Base-by-base conservation (phyloP, 1,140 invertebrate species). In the Gonatopus flavifemur region DNA sequence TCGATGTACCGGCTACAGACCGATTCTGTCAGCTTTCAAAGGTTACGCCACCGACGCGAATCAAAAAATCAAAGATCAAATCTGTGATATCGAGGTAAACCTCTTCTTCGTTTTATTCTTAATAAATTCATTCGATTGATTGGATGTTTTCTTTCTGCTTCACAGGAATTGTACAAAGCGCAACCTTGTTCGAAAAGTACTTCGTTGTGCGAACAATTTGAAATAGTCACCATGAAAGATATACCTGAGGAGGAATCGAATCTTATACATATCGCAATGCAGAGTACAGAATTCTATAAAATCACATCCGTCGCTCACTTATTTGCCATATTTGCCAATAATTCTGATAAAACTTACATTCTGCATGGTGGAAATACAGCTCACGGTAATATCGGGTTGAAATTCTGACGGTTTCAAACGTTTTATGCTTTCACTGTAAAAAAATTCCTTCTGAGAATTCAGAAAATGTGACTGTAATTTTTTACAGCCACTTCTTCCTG, bases 1-100 rank as follows among this genome's bases (percentile, higher is more conserved):
- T 52, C 82, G 92, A 39, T 94, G 92, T 68, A 94, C 92, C 1
- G 92, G 92, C 0, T 94, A 93, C 59, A 78, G 92, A 47, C 85
- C 91, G 2, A 94, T 94, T 62, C 76, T 92, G 28, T 88, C 92
- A 54, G 83, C 89, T 20, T 92, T 92, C 66, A 92, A 92, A 71
- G 84, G 87, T 2, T 86, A 89, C 47, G 84, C 86, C 1, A 68
- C 59, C 1, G 86, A 91, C 62, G 82, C 83, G 1, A 63, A 70
- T 18, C 63, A 73, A 1, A 52, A 80, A 15, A 62, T 82, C 18
- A 67, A 79, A 19, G 60, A 79, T 9, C 74, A 69, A 30, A 75
- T 82, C 33, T 75, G 74, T 20, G 86, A 87, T 44, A 87, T 89
- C 32, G 82, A 87, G 68, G 82, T 80, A 55, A 56, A 37, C 12